These are phyloP conservation scores for Amblyopsis hoosieri DNA, from an alignment of 2,797 vertebrate species.

Conservation along the genomic window DNA sequence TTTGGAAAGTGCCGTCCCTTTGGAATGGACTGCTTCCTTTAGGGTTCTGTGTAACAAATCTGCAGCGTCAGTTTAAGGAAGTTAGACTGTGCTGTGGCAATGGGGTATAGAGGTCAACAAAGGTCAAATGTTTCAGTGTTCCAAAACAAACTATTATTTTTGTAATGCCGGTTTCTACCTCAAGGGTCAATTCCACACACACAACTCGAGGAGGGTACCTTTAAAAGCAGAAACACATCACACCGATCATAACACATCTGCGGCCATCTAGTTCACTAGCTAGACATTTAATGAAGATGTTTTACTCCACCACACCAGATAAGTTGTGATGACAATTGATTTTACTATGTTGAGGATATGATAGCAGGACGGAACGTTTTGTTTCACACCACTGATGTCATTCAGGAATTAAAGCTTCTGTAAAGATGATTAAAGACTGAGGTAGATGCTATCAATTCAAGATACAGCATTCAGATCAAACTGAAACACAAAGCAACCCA, in stretches of 20 bases:
- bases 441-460: constrained; percentile 73
- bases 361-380: constrained; percentile 8
- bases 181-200: constrained; percentile 14
- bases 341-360: constrained; percentile 13
- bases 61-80: no score
- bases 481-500: constrained; percentile 34
- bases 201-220: no score
- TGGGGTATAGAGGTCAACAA: no score
- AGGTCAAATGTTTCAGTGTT: not conserved
- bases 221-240: not conserved
- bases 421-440: constrained; percentile 65
- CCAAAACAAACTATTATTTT: not conserved
- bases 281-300: constrained; percentile 20
- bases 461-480: constrained; percentile 75
- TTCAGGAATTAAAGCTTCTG: constrained; percentile 57
- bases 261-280: not conserved
- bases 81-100: no score
- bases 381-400: not conserved
- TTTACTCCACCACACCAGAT: constrained; percentile 2
- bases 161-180: constrained; percentile 31
- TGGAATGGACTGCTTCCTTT: no score
- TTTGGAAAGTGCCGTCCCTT: no score
- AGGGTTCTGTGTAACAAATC: no score
- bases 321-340: not conserved
- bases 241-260: constrained; percentile 24